Conservation (phyloP, 92 coral and sea anemone species). For the Zoanthus gigantus region DNA sequence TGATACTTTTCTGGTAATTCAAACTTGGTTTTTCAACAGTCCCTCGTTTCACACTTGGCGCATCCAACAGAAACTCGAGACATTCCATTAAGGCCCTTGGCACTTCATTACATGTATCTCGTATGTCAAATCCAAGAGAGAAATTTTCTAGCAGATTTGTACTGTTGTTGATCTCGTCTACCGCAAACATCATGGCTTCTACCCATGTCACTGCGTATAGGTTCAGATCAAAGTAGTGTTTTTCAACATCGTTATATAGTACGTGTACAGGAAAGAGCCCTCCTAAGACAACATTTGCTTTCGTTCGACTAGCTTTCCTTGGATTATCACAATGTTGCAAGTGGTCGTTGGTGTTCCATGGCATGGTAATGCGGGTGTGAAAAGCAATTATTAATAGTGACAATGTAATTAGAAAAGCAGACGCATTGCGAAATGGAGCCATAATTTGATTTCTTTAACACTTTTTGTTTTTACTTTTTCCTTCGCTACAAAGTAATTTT, state of each 20-base stretch:
- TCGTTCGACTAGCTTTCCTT: constrained; percentile 41
- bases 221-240: constrained; percentile 66
- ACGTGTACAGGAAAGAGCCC: constrained; percentile 94
- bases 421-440: not conserved
- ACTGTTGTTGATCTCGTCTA: constrained; percentile 76
- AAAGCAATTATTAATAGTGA: not conserved
- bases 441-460: not conserved
- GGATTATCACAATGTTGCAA: constrained; percentile 63
- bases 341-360: not conserved
- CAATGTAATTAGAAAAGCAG: not conserved
- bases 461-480: not conserved
- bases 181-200: constrained; percentile 94
- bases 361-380: not conserved
- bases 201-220: constrained; percentile 89
- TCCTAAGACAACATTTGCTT: constrained; percentile 77
- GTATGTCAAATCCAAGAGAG: constrained; percentile 88
- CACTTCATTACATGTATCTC: constrained; percentile 91
- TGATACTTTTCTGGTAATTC: not conserved
- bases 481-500: constrained; percentile 12
- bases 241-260: constrained; percentile 31
- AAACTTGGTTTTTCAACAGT: constrained; percentile 30
- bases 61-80: constrained; percentile 81
- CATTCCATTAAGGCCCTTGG: constrained; percentile 76
- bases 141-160: constrained; percentile 56
- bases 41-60: constrained; percentile 26